These are phyloP conservation scores for Harpagifer antarcticus DNA, from an alignment of 2,797 vertebrate genomes.

Conservation along the genomic window DNA sequence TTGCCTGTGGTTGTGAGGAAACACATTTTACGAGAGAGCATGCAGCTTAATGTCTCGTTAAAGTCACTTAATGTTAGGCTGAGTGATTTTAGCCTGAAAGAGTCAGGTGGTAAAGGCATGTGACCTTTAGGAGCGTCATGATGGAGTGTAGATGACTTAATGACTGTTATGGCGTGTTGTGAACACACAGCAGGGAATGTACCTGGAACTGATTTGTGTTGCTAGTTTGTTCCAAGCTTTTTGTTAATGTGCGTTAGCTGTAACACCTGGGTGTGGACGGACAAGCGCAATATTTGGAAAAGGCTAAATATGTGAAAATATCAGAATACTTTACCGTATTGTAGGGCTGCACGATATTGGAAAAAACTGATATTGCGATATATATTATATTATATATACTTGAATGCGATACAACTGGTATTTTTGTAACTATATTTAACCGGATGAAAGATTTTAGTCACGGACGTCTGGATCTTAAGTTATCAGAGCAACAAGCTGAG, in stretches of 20 bases:
- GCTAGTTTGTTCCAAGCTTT: not conserved
- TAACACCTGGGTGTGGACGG: not conserved
- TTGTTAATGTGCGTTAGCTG: conserved; percentile 15
- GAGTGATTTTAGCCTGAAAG: conserved; percentile 24
- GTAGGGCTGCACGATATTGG: no score
- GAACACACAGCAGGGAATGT: not conserved
- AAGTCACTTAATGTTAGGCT: conserved; percentile 40
- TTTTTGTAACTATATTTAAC: no score
- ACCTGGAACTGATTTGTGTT: conserved; percentile 3
- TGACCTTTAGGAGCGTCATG: conserved; percentile 1
- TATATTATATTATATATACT: no score
- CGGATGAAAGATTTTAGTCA: no score
- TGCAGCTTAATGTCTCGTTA: conserved; percentile 44
- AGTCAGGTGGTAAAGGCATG: not conserved
- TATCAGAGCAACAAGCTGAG: no score
- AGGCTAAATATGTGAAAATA: no score
- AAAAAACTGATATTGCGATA: no score
- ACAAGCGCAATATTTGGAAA: no score
- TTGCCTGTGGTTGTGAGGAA: conserved; percentile 31
- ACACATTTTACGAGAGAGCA: conserved; percentile 40
- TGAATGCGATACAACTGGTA: no score
- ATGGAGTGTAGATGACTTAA: conserved; percentile 21
- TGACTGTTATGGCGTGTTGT: not conserved
- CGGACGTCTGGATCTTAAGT: no score
- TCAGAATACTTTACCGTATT: no score